A percentile compares a stretch with the other conserved stretches of the same genome.
phyloP scores from a whole-genome alignment of 2,888 invertebrate species.

The Anarsia innoxiella region DNA sequence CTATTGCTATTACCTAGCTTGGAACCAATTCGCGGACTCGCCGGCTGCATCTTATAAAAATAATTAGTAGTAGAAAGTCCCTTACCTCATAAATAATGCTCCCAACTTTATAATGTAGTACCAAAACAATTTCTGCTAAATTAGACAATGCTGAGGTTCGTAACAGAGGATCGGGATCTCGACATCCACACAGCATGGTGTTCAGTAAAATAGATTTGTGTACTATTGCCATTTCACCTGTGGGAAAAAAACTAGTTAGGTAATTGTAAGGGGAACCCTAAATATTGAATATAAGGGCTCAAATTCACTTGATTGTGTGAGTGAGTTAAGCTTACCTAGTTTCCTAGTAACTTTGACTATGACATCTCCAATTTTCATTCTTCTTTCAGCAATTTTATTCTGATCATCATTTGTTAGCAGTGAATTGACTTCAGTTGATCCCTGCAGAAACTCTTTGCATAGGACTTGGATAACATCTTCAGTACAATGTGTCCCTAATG shows the following conservation, averaged over 20 bases:
- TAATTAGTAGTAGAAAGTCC: neutral
- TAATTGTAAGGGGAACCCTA: neutral
- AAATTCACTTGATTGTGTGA: neutral
- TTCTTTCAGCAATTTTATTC: constrained; percentile 70
- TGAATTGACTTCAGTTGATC: constrained; percentile 31
- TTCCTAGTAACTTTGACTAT: constrained; percentile 81
- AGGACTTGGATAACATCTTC: constrained; percentile 80
- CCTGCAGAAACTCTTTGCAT: constrained; percentile 78
- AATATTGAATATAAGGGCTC: neutral
- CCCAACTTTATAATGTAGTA: constrained; percentile 83
- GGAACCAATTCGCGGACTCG: too few species aligned
- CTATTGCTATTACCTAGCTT: too few species aligned
- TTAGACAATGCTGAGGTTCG: constrained; percentile 89
- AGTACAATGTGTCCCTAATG: constrained; percentile 79
- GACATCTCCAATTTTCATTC: constrained; percentile 88
- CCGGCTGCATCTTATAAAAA: constrained; percentile 77
- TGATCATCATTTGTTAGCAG: constrained; percentile 39
- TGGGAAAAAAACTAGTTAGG: neutral
- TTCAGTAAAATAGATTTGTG: constrained; percentile 82
- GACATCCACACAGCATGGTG: constrained; percentile 80
- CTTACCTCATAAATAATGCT: constrained; percentile 82
- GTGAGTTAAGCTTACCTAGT: constrained; percentile 75
- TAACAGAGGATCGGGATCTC: constrained; percentile 82
- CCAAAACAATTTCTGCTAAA: constrained; percentile 85
- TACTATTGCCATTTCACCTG: constrained; percentile 82